Evolutionary conservation across 2,888 invertebrate genomes (phyloP), one percentile per base, ranked within the genome.

Genomic region (Cremastinae sp.): DNA sequence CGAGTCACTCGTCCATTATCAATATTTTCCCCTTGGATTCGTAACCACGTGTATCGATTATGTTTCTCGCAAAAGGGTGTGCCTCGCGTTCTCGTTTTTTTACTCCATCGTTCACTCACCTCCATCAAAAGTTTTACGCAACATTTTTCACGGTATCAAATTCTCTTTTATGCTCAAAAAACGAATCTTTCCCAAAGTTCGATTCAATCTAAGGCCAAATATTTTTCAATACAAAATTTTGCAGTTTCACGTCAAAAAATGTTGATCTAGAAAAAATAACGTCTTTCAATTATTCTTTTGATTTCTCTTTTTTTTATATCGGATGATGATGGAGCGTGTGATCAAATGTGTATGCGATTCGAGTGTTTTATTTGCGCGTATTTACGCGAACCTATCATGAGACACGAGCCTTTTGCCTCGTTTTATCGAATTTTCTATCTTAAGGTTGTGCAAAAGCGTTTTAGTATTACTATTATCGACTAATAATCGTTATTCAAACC

Each of bases 401-500:
- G 47, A 62, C 58, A 37, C 55, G 62, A 53, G 45, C 43, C 35
- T n/a, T n/a, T 16, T 10, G 4, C 3, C 35, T 64, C 37, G 47
- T 58, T 49, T 7, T 64, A 43, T 68, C 58, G 2, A 20, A 14
- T 28, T 68, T 20, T 49, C 55, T 65, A 74, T 68, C 59, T 69
- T 74, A 64, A 68, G 51, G 62, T 71, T 75, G 75, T 75, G 75
- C 75, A 75, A 75, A 75, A 75, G 75, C 75, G 65, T 75, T 59
- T 59, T 58, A 53, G n/a, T 18, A 10, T n/a, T 10, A 41, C 22
- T 59, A 35, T 47, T 55, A 70, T 72, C 28, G 28, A 28, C 28
- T 49, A 55, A 39, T 55, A 35, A 70, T 56, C 12, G 43, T 69
- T 69, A 43, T 74, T 58, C 28, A 28, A 28, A 28, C 28, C 28